These are phyloP conservation scores for Trachymyrmex septentrionalis DNA, from an alignment of 1,140 invertebrate genomes.

Conservation along the genomic window DNA sequence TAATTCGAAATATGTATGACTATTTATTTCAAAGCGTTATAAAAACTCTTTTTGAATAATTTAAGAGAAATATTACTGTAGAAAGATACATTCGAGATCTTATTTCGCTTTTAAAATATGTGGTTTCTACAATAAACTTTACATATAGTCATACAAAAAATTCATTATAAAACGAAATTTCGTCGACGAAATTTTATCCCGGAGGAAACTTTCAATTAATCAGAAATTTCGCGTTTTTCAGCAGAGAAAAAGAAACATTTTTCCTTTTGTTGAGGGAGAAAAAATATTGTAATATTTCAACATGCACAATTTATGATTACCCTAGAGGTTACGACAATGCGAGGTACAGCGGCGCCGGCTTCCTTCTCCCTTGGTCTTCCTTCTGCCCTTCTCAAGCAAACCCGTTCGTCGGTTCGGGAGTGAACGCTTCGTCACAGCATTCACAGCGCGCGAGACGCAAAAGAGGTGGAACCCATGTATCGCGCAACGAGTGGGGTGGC, in stretches of 20 bases:
- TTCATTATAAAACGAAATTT: neutral
- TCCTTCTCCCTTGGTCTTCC: conserved; percentile 34
- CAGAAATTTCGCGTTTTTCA: conserved; percentile 1
- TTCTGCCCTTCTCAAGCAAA: conserved; percentile 51
- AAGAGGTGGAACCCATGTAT: neutral
- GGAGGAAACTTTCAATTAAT: neutral
- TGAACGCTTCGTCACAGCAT: conserved; percentile 37
- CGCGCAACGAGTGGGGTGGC: conserved; percentile 32
- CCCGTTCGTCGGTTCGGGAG: conserved; percentile 43
- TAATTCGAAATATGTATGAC: too few relatives aligned
- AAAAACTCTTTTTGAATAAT: neutral
- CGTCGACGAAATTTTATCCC: neutral
- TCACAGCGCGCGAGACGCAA: conserved; percentile 9
- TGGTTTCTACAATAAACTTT: neutral
- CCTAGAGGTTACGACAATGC: conserved; percentile 60
- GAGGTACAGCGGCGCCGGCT: conserved; percentile 49
- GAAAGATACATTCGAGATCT: neutral
- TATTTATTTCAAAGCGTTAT: neutral
- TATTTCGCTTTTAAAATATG: neutral
- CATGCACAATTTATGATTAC: conserved; percentile 50
- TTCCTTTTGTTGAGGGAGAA: neutral
- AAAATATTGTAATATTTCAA: conserved; percentile 4
- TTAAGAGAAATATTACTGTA: neutral
- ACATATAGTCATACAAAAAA: neutral
- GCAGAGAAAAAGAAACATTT: neutral